Percentiles rank a stretch among this genome's conserved stretches.
These are phyloP conservation scores for Ennomos erosarius DNA, from an alignment of 2,888 invertebrate species.

Conservation along the genomic window DNA sequence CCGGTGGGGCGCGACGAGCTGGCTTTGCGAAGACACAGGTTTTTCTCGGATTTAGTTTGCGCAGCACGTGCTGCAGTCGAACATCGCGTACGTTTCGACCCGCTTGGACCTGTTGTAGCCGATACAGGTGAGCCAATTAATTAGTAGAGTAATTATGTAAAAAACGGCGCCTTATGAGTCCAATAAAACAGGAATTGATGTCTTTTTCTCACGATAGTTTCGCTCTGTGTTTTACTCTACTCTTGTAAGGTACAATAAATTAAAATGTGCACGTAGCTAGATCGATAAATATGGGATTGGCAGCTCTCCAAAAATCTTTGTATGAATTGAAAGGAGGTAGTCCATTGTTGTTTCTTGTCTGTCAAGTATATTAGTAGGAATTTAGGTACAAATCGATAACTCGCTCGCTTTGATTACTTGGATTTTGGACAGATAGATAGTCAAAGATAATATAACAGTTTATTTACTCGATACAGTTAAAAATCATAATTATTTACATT, in stretches of 20 bases:
- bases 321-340: slow-evolving; percentile 29
- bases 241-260: neutral
- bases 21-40: slow-evolving; percentile 90
- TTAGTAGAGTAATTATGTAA: slow-evolving; percentile 17
- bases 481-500: no score
- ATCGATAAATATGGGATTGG: slow-evolving; percentile 53
- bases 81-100: slow-evolving; percentile 91
- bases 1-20: slow-evolving; percentile 92
- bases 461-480: no score
- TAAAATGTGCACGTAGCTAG: slow-evolving; percentile 41
- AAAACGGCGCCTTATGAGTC: slow-evolving; percentile 2
- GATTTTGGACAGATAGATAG: no score
- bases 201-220: slow-evolving; percentile 11
- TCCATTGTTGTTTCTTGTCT: slow-evolving; percentile 25
- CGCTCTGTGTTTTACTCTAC: neutral
- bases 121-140: slow-evolving; percentile 77
- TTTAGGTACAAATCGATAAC: neutral
- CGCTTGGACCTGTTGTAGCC: slow-evolving; percentile 88
- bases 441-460: no score
- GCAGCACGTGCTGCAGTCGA: slow-evolving; percentile 90
- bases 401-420: no score
- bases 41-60: slow-evolving; percentile 91
- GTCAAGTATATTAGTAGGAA: slow-evolving; percentile 6
- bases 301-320: slow-evolving; percentile 46
- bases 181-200: slow-evolving; percentile 14